phyloP scores from a whole-genome alignment of 2,797 vertebrate genomes.

The Ficedula albicollis region DNA sequence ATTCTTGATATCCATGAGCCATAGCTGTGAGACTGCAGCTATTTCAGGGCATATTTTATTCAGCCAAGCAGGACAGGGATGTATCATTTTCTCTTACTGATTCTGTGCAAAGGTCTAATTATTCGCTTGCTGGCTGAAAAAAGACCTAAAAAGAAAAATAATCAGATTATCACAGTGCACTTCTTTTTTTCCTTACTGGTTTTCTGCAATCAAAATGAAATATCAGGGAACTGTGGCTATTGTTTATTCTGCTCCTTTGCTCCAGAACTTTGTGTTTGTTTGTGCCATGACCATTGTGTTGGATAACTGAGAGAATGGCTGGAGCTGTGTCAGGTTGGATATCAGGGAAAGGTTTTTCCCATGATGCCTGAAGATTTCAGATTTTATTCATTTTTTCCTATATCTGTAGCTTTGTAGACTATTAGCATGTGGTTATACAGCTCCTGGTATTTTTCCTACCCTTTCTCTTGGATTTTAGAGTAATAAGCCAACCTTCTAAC shows the following conservation, averaged over 20 bases:
- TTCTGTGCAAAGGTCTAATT: constrained; percentile 5
- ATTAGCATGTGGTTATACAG: fast-evolving
- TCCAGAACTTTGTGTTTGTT: background rate
- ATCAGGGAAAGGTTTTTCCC: background rate
- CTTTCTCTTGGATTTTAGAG: background rate
- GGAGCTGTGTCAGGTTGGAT: background rate
- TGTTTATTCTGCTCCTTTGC: background rate
- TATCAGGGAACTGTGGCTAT: background rate
- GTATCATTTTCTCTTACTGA: background rate
- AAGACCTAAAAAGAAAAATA: background rate
- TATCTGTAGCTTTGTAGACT: background rate
- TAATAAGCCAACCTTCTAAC: background rate
- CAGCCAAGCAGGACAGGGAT: constrained; percentile 13
- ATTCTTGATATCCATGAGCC: background rate
- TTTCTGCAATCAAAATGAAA: background rate
- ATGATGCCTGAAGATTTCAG: background rate
- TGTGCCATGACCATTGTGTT: background rate
- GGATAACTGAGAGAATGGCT: background rate
- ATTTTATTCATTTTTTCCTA: background rate
- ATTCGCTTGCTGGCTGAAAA: background rate
- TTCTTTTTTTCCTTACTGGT: background rate
- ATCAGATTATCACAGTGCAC: background rate
- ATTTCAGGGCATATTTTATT: constrained; percentile 16
- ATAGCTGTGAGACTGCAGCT: background rate
- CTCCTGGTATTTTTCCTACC: background rate